Percentiles rank a stretch among this genome's conserved stretches.
These are phyloP conservation scores for Tryphoninae sp. DNA, from an alignment of 2,888 invertebrate species.

Conservation along the genomic window DNA sequence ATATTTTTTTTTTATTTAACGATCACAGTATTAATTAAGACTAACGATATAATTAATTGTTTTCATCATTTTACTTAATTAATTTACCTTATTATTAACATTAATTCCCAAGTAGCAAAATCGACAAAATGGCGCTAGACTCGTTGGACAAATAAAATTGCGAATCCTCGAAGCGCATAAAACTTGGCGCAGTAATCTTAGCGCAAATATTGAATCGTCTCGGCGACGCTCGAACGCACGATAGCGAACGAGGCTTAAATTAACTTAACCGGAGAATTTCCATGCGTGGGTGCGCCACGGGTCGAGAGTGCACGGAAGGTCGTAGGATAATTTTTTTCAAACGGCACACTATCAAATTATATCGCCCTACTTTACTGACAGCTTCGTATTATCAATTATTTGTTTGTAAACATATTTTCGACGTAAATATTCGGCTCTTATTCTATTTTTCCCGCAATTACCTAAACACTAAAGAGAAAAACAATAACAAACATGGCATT, in stretches of 20 bases:
- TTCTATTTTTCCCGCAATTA: too few relatives aligned
- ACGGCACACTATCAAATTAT: conserved; percentile 31
- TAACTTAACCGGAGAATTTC: conserved; percentile 4
- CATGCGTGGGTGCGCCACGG: conserved; percentile 21
- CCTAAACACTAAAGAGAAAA: neutral
- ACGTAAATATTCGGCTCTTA: neutral
- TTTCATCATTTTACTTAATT: neutral
- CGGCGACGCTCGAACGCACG: neutral
- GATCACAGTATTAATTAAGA: neutral
- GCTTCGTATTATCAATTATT: neutral
- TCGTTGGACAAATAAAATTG: too few relatives aligned
- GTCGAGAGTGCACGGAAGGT: conserved; percentile 36
- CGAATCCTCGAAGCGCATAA: neutral
- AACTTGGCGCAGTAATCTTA: neutral
- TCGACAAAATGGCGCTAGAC: too few relatives aligned
- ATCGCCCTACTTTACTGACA: conserved; percentile 28
- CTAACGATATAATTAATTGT: neutral
- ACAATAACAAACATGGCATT: neutral
- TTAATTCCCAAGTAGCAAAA: too few relatives aligned
- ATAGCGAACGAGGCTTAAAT: conserved; percentile 15
- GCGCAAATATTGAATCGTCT: conserved; percentile 5
- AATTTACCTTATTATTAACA: neutral
- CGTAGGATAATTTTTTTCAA: conserved; percentile 29
- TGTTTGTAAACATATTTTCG: neutral
- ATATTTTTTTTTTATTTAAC: conserved; percentile 2